Base-by-base conservation (phyloP, 2,797 vertebrate genomes). In the Crocodylus rhombifer region DNA sequence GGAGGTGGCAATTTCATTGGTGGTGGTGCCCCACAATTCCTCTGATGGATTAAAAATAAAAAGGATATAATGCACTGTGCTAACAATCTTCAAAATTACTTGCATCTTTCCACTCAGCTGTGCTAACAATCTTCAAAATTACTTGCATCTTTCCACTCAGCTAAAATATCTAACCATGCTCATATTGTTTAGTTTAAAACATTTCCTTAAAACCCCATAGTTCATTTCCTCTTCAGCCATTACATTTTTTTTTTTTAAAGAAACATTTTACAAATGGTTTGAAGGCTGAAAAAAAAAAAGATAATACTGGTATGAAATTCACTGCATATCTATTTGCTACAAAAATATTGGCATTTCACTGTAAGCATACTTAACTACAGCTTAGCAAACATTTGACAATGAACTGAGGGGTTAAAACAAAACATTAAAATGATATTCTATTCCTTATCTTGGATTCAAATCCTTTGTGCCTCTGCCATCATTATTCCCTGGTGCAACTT, bases 1-100 rank as follows among this genome's bases (percentile, higher is more conserved):
- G 98, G 98, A 80, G 98, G 98, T 2, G 98, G 98, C 79, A 98
- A 82, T 84, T 98, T 98, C 98, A 98, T 97, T 1, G 98, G 98
- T 88, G 98, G 98, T 1, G 98, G 98, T 64, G 97, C 96, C 20
- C 97, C 96, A 12, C 95, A 84, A 86, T 82, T 95, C 80, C 96
- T 98, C 98, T 98, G 91, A 84, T 79, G 78, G 92, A 65, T 89
- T 81, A 87, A 95, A 95, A 95, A 89, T 88, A 63, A 91, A 93
- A 77, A 60, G 26, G 64, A 91, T 91, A 86, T 8, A 33, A 63
- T 3, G 7, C 13, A 90, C 90, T 81, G 74, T 13, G 92, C 77
- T 55, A 67, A 62, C 10, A 28, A 6, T 0, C 1, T 14, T 73
- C 23, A 25, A 73, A 73, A 73, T 26, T 26, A 26, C 69, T 73